Evolutionary conservation across 2,888 invertebrate species (phyloP), one percentile per base, ranked within the genome.

Genomic region (Branchellion lobata): DNA sequence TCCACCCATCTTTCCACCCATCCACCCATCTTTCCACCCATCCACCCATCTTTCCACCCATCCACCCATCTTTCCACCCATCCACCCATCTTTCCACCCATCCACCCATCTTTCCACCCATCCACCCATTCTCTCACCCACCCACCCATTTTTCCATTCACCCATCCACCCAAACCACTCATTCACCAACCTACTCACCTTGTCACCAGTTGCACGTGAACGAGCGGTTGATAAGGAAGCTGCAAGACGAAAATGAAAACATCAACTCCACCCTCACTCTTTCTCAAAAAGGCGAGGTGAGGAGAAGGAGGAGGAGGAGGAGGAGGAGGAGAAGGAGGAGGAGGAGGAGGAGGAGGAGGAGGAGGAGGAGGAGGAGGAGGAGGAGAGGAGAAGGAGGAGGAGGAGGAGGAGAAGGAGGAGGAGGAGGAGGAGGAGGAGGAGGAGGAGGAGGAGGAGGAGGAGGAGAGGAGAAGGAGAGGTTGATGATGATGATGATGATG

Each of bases 211-310:
- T 61, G 18, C 77, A 77, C 65, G 77, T 77, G 61, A 40, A 77
- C 24, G 65, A 77, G 36, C 29, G 77, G 27, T n/a, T 61, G 65
- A 36, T 77, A 14, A 29, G 40, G 29, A 77, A 77, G 40, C 33
- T 77, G 24, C 57, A 77, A 65, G 65, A 77, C 1, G 77, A 77
- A 77, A 65, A 65, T 3, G 77, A 77, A 33, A n/a, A n/a, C n/a
- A n/a, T n/a, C n/a, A n/a, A n/a, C n/a, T n/a, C n/a, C n/a, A n/a
- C n/a, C n/a, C n/a, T n/a, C n/a, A n/a, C n/a, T n/a, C n/a, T n/a
- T n/a, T n/a, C n/a, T n/a, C n/a, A n/a, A 61, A 61, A 0, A 0
- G 5, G 61, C 24, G 5, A 27, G 27, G 11, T 24, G 5, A 61
- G 61, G 1, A 27, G 61, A 14, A 11, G 18, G 27, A 27, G 61